Base-by-base conservation (phyloP, 2,888 invertebrate genomes). In the Sinhomidia bicolor region DNA sequence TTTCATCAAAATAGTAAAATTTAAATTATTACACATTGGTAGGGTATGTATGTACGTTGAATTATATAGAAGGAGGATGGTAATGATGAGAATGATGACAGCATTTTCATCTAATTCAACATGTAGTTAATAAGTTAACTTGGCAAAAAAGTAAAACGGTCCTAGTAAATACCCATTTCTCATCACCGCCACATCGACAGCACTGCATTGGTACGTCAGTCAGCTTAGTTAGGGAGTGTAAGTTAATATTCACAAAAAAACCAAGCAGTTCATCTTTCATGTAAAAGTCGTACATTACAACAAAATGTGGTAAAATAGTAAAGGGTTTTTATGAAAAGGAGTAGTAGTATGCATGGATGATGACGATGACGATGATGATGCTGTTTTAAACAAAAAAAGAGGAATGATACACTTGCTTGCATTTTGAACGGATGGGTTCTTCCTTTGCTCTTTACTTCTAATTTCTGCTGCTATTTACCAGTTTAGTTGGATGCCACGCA, bases 401-500 rank as follows among this genome's bases (percentile, higher is more conserved):
- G 44, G 26, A 81, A 71, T 51, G 86, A 87, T 87, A 87, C 87
- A 87, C 87, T 87, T 87, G 87, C 87, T 82, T 87, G 87, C 36
- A 23, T 87, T 87, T 87, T 82, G 71, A 87, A 87, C 87, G 87
- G 87, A 87, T 87, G 87, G 76, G 74, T 81, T 87, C 62, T 81
- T 87, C 82, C 65, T 76, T 60, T 57, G n/a, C 80, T 51, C 6
- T 71, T 44, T 36, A 36, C n/a, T n/a, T n/a, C n/a, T n/a, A n/a
- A n/a, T n/a, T n/a, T n/a, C 32, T 51, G 47, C 2, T 51, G 14
- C 41, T 41, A n/a, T 71, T 76, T 76, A 76, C 76, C 51, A 76
- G n/a, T 78, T 74, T 14, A 84, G 89, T 87, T 80, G 83, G 68
- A 84, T 89, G 84, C 80, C 87, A 84, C 80, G 60, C 83, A 79